Percentiles rank a stretch among this genome's conserved stretches.
Conservation (phyloP, 1,140 invertebrate genomes). For the Nasonia vitripennis region DNA sequence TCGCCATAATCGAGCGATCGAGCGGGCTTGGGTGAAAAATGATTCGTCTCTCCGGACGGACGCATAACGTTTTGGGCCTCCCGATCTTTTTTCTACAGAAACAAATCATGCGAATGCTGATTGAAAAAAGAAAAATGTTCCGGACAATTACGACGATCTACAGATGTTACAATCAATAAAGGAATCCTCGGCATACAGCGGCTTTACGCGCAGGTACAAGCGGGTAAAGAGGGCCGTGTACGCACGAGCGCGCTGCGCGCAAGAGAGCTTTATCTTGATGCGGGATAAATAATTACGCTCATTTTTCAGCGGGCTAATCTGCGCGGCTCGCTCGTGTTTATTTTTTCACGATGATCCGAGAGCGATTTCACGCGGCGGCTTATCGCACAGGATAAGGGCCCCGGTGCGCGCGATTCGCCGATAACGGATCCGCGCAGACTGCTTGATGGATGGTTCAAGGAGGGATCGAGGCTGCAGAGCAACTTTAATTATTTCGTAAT, state of each 20-base stretch:
- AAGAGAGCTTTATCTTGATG: conserved; percentile 11
- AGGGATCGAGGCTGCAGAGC: neutral
- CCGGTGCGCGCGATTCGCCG: neutral
- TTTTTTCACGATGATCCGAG: neutral
- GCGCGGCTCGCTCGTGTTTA: conserved; percentile 4
- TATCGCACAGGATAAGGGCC: neutral
- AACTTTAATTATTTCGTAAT: neutral
- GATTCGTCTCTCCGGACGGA: neutral
- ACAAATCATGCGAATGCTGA: no score
- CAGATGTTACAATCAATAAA: neutral
- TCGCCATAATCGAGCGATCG: conserved; percentile 8
- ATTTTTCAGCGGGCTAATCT: conserved; percentile 22
- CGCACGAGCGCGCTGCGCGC: neutral
- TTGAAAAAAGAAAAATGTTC: no score
- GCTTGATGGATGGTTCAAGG: neutral
- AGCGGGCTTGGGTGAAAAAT: conserved; percentile 2
- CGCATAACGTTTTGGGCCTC: no score
- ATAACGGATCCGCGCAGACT: neutral
- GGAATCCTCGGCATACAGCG: neutral
- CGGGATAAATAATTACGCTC: conserved; percentile 29
- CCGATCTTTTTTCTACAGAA: no score
- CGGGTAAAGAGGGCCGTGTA: neutral
- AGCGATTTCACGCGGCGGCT: neutral
- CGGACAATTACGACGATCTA: conserved; percentile 9
- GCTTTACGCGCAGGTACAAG: neutral